Conservation (phyloP, 2,888 invertebrate genomes). For the Cheilosia soror region DNA sequence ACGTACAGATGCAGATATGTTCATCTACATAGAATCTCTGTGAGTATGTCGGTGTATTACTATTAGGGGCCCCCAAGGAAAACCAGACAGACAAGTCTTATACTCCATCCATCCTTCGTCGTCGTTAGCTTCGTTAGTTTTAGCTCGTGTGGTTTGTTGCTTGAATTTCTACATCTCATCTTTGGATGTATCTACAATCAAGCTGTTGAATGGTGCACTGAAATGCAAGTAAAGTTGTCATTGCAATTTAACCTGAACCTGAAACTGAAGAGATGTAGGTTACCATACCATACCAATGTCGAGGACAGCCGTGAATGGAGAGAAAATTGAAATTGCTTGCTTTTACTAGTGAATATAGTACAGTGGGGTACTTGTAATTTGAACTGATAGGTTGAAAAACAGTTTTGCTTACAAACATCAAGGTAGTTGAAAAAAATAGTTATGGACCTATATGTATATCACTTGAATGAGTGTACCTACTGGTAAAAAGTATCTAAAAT, state of each 20-base stretch:
- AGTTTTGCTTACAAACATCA: too few relatives aligned
- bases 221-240: slow-evolving; percentile 40
- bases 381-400: background rate
- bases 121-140: slow-evolving; percentile 1
- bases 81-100: slow-evolving; percentile 51
- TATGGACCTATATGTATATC: too few relatives aligned
- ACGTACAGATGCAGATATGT: background rate
- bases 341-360: background rate
- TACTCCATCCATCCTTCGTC: slow-evolving; percentile 42
- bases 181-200: slow-evolving; percentile 13
- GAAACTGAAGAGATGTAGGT: slow-evolving; percentile 61
- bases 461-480: too few relatives aligned
- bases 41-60: slow-evolving; percentile 35
- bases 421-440: too few relatives aligned
- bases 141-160: slow-evolving; percentile 19
- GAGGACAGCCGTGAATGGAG: slow-evolving; percentile 42
- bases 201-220: slow-evolving; percentile 27
- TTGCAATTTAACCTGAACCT: slow-evolving; percentile 61
- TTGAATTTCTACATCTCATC: slow-evolving; percentile 22
- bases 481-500: too few relatives aligned
- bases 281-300: slow-evolving; percentile 22
- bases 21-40: background rate
- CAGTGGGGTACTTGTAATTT: background rate
- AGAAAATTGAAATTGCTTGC: slow-evolving; percentile 49
- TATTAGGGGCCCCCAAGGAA: slow-evolving; percentile 13